Evolutionary conservation across 2,113 vertebrate species (phyloP).

Genomic region (Cyanoramphus novaezelandiae): DNA sequence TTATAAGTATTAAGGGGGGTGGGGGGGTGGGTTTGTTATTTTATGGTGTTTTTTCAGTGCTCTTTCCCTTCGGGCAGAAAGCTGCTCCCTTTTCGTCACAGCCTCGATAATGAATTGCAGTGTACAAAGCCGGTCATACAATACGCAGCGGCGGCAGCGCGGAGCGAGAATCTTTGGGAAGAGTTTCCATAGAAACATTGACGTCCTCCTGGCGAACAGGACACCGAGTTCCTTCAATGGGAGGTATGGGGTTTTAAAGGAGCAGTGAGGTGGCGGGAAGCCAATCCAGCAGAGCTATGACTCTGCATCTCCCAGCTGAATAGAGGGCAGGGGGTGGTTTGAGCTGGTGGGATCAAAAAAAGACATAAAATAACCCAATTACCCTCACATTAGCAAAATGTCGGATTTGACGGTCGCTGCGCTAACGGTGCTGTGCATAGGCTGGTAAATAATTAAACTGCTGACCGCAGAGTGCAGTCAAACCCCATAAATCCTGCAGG

Average conservation of each 20-base stretch:
- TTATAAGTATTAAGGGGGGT: slow-evolving; percentile 18
- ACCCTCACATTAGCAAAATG: neutral
- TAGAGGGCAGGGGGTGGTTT: neutral
- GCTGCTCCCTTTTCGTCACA: slow-evolving; percentile 67
- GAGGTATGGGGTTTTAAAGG: slow-evolving; percentile 70
- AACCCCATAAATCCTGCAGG: slow-evolving; percentile 3
- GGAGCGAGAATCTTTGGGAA: slow-evolving; percentile 79
- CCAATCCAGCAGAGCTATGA: slow-evolving; percentile 39
- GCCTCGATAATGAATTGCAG: slow-evolving; percentile 73
- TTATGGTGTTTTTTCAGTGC: neutral
- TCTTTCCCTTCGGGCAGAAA: slow-evolving; percentile 32
- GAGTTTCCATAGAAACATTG: slow-evolving; percentile 89
- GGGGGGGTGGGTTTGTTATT: neutral
- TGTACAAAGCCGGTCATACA: slow-evolving; percentile 79
- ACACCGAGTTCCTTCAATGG: slow-evolving; percentile 80
- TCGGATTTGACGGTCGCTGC: neutral
- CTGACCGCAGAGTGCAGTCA: slow-evolving; percentile 10
- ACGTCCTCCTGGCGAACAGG: slow-evolving; percentile 83
- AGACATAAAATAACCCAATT: neutral
- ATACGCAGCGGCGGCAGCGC: slow-evolving; percentile 70
- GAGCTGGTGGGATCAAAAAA: neutral
- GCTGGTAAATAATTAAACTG: slow-evolving; percentile 58
- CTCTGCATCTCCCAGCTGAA: slow-evolving; percentile 57
- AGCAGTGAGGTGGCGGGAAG: slow-evolving; percentile 51
- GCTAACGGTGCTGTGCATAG: neutral